Evolutionary conservation across 2,888 invertebrate genomes (phyloP), one percentile per base, ranked within the genome.

Genomic region (Heliconius aoede): DNA sequence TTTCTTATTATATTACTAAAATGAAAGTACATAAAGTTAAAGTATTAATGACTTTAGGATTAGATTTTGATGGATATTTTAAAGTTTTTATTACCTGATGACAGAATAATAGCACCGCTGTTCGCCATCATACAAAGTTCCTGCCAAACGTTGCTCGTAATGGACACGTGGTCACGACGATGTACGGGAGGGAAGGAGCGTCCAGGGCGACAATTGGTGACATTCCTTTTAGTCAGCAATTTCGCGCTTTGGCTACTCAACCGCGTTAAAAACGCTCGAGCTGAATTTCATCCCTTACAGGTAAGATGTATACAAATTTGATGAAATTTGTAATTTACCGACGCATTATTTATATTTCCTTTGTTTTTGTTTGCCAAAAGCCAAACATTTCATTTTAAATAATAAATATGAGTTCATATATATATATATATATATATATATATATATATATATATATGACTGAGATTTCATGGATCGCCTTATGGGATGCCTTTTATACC

Each of bases 201-300:
- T 77, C 96, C 96, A 0, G 96, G 97, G 15, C 92, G 96, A 36
- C 96, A 97, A 84, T 90, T 96, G 75, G 95, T 97, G 72, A 97
- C 97, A 0, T 97, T 97, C 85, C 92, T 97, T 1, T 92, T 96
- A 18, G 95, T 95, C 0, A 94, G 95, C 18, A 96, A 96, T 86
- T 95, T 96, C 65, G 96, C 96, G 1, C 90, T 96, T 77, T 96
- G 96, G 96, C 95, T 96, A n/a, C 94, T 97, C 11, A 96, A 96
- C 83, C 95, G 96, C 15, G 93, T 96, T 74, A 96, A 96, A 85
- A 96, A 96, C 80, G 95, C 96, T 2, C 90, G 96, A 64, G 95
- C 96, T 0, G 96, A 96, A 79, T 96, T 96, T 55, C 95, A 96
- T 84, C 96, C 96, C 0, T 89, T 96, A 71, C 96, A 96, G 89